A percentile compares a stretch with the other conserved stretches of the same genome.
These are phyloP conservation scores for Monopterus albus DNA, from an alignment of 2,113 vertebrate species.

Conservation along the genomic window DNA sequence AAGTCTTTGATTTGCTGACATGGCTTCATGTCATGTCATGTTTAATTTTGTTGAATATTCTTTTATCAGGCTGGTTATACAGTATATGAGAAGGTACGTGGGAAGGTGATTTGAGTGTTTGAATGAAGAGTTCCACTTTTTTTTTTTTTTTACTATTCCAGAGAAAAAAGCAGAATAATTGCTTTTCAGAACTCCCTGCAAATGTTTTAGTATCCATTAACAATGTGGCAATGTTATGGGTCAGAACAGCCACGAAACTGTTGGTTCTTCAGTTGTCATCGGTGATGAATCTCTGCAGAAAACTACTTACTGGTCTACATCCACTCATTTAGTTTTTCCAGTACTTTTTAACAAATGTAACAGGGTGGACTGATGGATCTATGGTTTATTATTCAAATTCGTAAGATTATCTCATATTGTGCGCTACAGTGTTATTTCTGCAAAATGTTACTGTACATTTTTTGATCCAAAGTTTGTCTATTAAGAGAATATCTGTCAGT, in stretches of 20 bases:
- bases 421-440: no score
- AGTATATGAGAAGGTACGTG: background rate
- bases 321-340: background rate
- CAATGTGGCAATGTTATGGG: background rate
- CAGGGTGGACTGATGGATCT: no score
- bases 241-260: background rate
- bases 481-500: no score
- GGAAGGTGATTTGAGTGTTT: background rate
- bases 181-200: background rate
- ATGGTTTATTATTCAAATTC: no score
- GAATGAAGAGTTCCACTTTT: background rate
- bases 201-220: background rate
- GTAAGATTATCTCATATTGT: no score
- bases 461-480: no score
- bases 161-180: no score
- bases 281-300: background rate
- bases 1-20: constrained; percentile 45
- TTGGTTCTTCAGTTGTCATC: background rate
- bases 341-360: no score
- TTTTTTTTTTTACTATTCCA: background rate
- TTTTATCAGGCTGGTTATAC: background rate
- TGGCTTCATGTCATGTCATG: constrained; percentile 17
- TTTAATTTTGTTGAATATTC: no score
- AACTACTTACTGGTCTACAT: background rate
- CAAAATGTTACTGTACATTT: no score